Base-by-base conservation (phyloP, 2,888 invertebrate genomes). In the Seira musarum region DNA sequence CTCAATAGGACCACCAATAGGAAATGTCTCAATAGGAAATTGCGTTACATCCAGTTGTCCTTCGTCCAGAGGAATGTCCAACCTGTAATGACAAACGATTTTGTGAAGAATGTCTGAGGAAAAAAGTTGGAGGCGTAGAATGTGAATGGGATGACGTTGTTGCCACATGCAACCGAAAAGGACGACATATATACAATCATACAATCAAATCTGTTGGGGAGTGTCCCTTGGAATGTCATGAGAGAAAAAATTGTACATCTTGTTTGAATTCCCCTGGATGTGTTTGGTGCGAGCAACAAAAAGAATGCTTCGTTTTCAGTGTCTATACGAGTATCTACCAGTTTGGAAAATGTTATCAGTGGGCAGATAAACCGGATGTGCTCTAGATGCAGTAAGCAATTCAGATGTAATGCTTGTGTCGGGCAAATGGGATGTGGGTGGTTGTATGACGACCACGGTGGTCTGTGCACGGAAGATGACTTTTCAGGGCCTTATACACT, bases 111-210 rank as follows among this genome's bases (percentile, higher is more conserved):
- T 97, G 97, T 89, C 93, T 95, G 1, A 90, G 92, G n/a, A 71
- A 66, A 22, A 64, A 76, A 19, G 67, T 75, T 0, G 75, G 77
- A 24, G 93, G 93, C 57, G 89, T 89, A 81, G 89, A 93, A 57
- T 98, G 97, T 89, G 97, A 98, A 89, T 98, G 97, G 97, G 94
- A 95, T 93, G 93, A 94, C 0, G 95, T 95, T 86, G 95, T 96
- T 88, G 96, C 96, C 0, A 91, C 93, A 22, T 98, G 97, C 88
- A 92, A 94, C 0, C 91, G 97, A 17, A 91, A 94, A 5, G 96
- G 96, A 0, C 92, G 90, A 87, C 87, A 77, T 60, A 85, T 82
- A 10, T 5, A 8, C 8, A 73, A 87, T 22, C 74, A 87, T 21
- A 94, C 93, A 8, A 91, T 95, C 0, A 90, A 90, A 19, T 89